These are phyloP conservation scores for Drosophila barbarae DNA, from an alignment of 2,888 invertebrate species.

Conservation along the genomic window DNA sequence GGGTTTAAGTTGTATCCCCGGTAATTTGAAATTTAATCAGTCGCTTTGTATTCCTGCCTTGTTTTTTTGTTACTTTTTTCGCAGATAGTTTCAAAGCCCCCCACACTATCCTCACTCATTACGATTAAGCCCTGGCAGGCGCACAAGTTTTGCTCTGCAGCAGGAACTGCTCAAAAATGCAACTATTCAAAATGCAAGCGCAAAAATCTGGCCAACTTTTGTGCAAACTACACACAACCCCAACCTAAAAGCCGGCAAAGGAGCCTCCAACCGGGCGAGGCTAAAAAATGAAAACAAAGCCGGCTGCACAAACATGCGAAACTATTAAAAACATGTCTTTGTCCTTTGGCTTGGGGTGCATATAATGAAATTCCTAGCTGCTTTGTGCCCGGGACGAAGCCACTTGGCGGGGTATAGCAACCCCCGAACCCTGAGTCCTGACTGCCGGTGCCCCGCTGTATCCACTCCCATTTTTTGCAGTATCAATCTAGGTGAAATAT, in stretches of 20 bases:
- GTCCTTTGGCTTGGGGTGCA: constrained; percentile 59
- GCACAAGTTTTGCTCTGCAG: constrained; percentile 27
- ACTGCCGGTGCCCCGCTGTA: neutral
- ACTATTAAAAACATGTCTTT: constrained; percentile 73
- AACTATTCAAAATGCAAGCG: constrained; percentile 46
- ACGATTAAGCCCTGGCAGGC: constrained; percentile 16
- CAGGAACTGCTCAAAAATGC: constrained; percentile 57
- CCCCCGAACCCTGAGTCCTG: constrained; percentile 10
- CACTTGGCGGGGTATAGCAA: constrained; percentile 38
- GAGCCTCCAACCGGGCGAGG: neutral
- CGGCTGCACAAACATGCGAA: constrained; percentile 65
- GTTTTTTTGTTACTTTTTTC: neutral
- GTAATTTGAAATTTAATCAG: neutral
- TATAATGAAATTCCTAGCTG: constrained; percentile 71
- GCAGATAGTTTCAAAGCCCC: neutral
- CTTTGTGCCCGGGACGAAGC: constrained; percentile 39
- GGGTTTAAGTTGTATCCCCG: neutral
- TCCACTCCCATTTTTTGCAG: constrained; percentile 32
- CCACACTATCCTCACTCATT: constrained; percentile 18
- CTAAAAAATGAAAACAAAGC: constrained; percentile 21
- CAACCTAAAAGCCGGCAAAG: constrained; percentile 20
- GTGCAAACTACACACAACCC: constrained; percentile 26
- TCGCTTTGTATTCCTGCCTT: neutral
- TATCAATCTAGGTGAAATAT: constrained; percentile 76
- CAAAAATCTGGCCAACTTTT: constrained; percentile 43